phyloP scores from a whole-genome alignment of 1,140 invertebrate genomes.

The Drosophila ficusphila region DNA sequence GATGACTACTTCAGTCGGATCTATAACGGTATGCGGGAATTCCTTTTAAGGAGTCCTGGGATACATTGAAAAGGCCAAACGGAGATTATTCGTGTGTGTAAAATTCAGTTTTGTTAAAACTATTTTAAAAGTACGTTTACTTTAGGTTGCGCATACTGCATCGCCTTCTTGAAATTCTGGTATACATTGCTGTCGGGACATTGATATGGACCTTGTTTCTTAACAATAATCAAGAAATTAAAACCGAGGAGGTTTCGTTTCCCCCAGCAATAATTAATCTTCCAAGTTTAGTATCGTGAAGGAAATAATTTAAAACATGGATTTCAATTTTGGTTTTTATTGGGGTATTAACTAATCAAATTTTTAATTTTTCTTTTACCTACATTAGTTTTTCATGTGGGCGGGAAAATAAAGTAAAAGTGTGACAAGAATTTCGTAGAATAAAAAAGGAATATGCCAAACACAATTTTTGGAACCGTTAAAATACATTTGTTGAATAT shows the following conservation, averaged over 20 bases:
- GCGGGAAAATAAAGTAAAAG: too few species aligned
- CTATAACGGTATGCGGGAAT: not conserved
- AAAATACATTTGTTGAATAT: too few species aligned
- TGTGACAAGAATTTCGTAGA: too few species aligned
- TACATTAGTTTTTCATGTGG: too few species aligned
- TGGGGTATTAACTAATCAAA: too few species aligned
- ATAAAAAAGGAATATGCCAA: too few species aligned
- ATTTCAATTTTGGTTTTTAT: too few species aligned
- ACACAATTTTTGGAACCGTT: too few species aligned
- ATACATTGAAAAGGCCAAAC: not conserved
- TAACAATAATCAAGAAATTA: not conserved
- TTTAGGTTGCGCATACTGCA: not conserved
- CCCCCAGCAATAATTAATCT: not conserved
- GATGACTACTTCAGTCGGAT: slow-evolving; percentile 68
- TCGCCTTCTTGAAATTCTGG: not conserved
- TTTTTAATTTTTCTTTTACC: too few species aligned
- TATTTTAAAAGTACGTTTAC: too few species aligned
- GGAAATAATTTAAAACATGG: too few species aligned
- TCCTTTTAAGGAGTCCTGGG: not conserved
- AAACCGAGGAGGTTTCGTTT: not conserved
- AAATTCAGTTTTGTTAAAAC: not conserved
- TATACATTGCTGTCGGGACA: not conserved
- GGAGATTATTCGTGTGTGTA: not conserved
- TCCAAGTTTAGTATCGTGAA: too few species aligned
- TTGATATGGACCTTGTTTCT: not conserved